Evolutionary conservation across 2,888 invertebrate genomes (phyloP).

Genomic region (Serrognathus titanus): DNA sequence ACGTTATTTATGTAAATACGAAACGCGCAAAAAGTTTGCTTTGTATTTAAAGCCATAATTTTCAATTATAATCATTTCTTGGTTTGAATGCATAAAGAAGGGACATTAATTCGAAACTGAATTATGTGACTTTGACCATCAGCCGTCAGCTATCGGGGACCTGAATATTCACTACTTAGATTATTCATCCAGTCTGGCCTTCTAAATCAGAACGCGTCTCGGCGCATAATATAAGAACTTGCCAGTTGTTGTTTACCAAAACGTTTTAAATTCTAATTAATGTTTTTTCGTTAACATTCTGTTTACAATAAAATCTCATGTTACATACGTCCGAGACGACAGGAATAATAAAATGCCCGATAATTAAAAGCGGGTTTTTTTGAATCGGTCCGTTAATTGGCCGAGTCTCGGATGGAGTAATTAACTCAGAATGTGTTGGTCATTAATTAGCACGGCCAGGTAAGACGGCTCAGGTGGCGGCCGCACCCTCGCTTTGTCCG

Average conservation of each 20-base stretch:
- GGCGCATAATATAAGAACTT: slow-evolving; percentile 18
- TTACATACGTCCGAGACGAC: slow-evolving; percentile 30
- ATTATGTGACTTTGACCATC: slow-evolving; percentile 21
- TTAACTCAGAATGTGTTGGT: slow-evolving; percentile 44
- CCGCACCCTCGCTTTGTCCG: slow-evolving; percentile 29
- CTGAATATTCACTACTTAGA: slow-evolving; percentile 19
- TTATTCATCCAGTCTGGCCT: slow-evolving; percentile 25
- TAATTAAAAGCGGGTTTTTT: slow-evolving; percentile 43
- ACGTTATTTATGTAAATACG: slow-evolving; percentile 12
- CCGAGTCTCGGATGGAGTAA: slow-evolving; percentile 41
- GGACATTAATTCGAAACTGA: slow-evolving; percentile 20
- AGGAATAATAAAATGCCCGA: slow-evolving; percentile 42
- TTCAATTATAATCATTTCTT: slow-evolving; percentile 21
- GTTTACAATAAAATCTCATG: slow-evolving; percentile 43
- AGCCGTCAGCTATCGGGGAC: slow-evolving; percentile 5
- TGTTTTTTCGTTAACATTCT: slow-evolving; percentile 33
- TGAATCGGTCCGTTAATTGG: slow-evolving; percentile 46
- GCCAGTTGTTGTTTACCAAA: slow-evolving; percentile 21
- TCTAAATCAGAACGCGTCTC: slow-evolving; percentile 24
- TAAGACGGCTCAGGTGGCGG: slow-evolving; percentile 19
- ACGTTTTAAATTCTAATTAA: slow-evolving; percentile 13
- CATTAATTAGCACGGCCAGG: slow-evolving; percentile 40
- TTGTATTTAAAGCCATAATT: slow-evolving; percentile 19
- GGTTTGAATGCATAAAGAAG: slow-evolving; percentile 19
- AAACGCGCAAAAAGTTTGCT: slow-evolving; percentile 18